Percentiles rank a stretch among this genome's conserved stretches.
phyloP scores from a whole-genome alignment of 2,888 invertebrate species.

The Machimus rusticus region DNA sequence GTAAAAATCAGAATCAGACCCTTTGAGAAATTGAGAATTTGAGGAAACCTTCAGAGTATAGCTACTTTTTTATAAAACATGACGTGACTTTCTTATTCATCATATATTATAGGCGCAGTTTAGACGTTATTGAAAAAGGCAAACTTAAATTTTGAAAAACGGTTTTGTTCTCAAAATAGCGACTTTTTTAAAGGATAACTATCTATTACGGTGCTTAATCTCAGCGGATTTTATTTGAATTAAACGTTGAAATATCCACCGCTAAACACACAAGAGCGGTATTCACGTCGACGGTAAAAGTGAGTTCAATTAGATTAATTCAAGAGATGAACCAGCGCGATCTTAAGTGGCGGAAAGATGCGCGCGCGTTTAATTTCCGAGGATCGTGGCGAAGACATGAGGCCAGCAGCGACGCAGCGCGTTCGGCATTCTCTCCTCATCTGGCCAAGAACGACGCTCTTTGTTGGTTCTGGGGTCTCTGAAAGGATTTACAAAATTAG shows the following conservation, averaged over 20 bases:
- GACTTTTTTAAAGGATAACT: no score
- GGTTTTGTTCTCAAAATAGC: no score
- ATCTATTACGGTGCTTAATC: background rate
- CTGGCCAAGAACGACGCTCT: conserved; percentile 8
- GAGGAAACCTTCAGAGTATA: no score
- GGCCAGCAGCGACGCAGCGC: background rate
- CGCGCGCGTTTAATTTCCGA: conserved; percentile 7
- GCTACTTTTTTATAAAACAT: no score
- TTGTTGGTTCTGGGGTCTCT: conserved; percentile 1
- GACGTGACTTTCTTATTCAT: no score
- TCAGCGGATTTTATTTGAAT: background rate
- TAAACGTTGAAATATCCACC: background rate
- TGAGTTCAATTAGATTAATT: conserved; percentile 12
- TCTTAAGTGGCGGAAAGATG: conserved; percentile 14
- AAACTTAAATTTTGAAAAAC: no score
- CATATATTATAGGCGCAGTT: no score
- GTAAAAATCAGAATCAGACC: no score
- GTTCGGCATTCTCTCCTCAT: background rate
- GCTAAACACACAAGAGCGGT: background rate
- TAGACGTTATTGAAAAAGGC: no score
- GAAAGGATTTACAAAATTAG: conserved; percentile 27
- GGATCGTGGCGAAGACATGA: background rate
- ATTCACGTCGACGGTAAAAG: background rate
- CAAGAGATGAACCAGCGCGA: background rate
- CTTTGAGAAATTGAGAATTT: no score